phyloP scores from a whole-genome alignment of 2,113 vertebrate species.

The Esox niger region DNA sequence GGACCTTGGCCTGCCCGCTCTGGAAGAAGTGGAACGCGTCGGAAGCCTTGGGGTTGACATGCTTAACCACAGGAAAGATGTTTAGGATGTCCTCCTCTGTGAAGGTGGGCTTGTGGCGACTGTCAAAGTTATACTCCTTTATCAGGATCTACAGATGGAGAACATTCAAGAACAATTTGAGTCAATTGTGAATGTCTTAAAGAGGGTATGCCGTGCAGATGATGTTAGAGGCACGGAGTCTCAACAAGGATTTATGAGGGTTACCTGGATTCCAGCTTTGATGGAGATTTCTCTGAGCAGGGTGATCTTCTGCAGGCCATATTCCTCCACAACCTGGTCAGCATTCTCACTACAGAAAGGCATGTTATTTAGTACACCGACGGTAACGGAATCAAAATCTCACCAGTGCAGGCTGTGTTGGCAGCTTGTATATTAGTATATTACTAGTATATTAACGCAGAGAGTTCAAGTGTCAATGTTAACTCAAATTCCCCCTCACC shows the following conservation, averaged over 20 bases:
- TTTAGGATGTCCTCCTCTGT: conserved; percentile 98
- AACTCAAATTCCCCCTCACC: conserved; percentile 74
- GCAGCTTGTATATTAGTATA: not conserved
- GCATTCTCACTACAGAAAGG: conserved; percentile 80
- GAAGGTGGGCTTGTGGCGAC: conserved; percentile 93
- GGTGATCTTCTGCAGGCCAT: conserved; percentile 90
- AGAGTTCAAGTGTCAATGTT: conserved; percentile 19
- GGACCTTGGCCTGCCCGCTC: conserved; percentile 98
- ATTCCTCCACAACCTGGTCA: conserved; percentile 91
- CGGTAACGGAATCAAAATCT: not conserved
- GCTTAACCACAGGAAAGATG: conserved; percentile 97
- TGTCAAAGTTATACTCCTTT: conserved; percentile 97
- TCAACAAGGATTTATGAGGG: not conserved
- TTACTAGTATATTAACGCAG: not conserved
- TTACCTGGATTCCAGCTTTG: conserved; percentile 95
- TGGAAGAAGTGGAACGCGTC: conserved; percentile 99
- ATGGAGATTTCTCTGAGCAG: conserved; percentile 92
- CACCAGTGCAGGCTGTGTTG: not conserved
- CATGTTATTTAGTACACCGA: too few relatives aligned
- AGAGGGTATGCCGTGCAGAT: too few relatives aligned
- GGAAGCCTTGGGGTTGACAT: conserved; percentile 95
- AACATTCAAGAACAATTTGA: not conserved
- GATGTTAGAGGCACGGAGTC: not conserved
- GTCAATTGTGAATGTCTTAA: not conserved
- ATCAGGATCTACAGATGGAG: conserved; percentile 81